Evolutionary conservation across 2,888 invertebrate species (phyloP).

Genomic region (Neoscelio sp.): DNA sequence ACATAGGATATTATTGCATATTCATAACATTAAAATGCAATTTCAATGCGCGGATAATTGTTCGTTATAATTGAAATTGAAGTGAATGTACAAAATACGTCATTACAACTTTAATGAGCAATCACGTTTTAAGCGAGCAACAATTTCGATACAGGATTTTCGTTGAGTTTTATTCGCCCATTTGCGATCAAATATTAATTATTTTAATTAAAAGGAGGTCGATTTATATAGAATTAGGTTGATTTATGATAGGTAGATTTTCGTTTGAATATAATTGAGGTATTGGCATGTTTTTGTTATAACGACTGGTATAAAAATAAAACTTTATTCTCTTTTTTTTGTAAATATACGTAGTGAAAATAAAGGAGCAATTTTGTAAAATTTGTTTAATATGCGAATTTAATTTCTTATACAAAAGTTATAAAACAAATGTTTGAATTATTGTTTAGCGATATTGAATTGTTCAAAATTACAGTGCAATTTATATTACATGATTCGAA

Average conservation of each 20-base stretch:
- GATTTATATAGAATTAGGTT: conserved; percentile 8
- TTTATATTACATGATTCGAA: too few species aligned
- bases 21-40: conserved; percentile 53
- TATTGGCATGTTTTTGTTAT: too few species aligned
- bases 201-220: conserved; percentile 17
- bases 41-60: conserved; percentile 42
- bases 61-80: conserved; percentile 39
- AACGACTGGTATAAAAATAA: too few species aligned
- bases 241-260: conserved; percentile 18
- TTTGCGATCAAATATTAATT: conserved; percentile 25
- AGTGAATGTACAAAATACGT: conserved; percentile 12
- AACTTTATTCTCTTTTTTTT: too few species aligned
- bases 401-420: too few species aligned
- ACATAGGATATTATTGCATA: conserved; percentile 36
- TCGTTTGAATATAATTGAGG: too few species aligned
- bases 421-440: too few species aligned
- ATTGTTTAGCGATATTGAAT: too few species aligned
- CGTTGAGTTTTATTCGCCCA: neutral
- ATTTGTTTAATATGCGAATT: too few species aligned
- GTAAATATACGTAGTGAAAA: too few species aligned
- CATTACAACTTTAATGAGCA: conserved; percentile 29
- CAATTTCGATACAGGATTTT: neutral
- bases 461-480: too few species aligned
- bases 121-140: conserved; percentile 6
- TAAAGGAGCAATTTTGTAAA: too few species aligned